A percentile compares a stretch with the other conserved stretches of the same genome.
Evolutionary conservation across 2,113 vertebrate species (phyloP).

Genomic region (Aspidoscelis tigris): DNA sequence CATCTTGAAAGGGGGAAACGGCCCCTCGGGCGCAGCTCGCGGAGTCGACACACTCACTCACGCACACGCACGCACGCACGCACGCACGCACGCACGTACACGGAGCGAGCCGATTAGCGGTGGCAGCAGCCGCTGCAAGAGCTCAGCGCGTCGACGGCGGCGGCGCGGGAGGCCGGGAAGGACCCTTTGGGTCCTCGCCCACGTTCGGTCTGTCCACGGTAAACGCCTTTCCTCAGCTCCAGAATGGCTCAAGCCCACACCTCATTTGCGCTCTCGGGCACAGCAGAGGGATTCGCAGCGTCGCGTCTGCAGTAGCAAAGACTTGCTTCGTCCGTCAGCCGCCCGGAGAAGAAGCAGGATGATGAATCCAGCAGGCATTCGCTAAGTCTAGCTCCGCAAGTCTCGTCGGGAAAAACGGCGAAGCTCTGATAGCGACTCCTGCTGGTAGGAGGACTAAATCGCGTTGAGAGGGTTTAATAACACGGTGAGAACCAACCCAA

Average conservation of each 20-base stretch:
- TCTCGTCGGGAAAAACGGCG: not conserved
- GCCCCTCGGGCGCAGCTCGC: not conserved
- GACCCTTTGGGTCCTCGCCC: not conserved
- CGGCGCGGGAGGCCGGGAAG: not conserved
- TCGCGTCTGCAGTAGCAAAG: no score
- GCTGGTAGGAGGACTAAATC: not conserved
- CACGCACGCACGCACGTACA: no score
- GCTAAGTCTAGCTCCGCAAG: not conserved
- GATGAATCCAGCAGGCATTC: slow-evolving; percentile 47
- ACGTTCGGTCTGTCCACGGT: no score
- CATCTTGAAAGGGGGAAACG: slow-evolving; percentile 73
- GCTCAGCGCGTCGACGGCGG: not conserved
- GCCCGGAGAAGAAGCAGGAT: no score
- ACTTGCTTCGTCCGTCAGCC: no score
- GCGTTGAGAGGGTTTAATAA: no score
- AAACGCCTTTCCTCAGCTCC: no score
- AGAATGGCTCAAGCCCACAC: no score
- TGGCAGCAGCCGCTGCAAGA: not conserved
- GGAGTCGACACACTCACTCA: no score
- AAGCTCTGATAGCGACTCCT: not conserved
- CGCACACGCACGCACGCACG: no score
- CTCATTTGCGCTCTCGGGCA: not conserved
- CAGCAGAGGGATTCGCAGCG: not conserved
- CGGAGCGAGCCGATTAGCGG: not conserved
- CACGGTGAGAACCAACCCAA: no score